These are phyloP conservation scores for Acanthosoma haemorrhoidale DNA, from an alignment of 2,888 invertebrate genomes.

Conservation along the genomic window DNA sequence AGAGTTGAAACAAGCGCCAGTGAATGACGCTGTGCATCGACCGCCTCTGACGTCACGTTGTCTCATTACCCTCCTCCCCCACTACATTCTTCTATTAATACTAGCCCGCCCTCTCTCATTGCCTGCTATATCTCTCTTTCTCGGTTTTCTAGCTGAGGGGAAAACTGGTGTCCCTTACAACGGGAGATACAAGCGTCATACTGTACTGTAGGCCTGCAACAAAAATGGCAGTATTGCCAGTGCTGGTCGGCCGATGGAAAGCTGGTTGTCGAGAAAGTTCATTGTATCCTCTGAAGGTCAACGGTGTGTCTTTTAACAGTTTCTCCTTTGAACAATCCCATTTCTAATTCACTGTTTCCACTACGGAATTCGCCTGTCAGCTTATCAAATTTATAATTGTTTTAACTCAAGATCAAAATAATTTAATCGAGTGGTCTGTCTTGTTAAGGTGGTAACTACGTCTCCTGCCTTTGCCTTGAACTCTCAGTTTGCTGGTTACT, in stretches of 20 bases:
- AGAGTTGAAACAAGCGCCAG: neutral
- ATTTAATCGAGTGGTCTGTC: too few relatives aligned
- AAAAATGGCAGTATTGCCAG: neutral
- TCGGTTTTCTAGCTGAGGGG: neutral
- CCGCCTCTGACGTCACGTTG: slow-evolving; percentile 13
- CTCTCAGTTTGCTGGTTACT: too few relatives aligned
- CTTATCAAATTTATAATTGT: too few relatives aligned
- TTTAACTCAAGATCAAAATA: too few relatives aligned
- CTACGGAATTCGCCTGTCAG: too few relatives aligned
- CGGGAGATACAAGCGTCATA: too few relatives aligned
- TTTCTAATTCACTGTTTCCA: neutral
- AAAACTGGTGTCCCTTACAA: neutral
- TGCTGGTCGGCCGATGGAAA: neutral
- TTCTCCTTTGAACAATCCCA: neutral
- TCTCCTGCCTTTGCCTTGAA: too few relatives aligned
- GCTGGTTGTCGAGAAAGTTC: neutral
- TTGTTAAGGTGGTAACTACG: too few relatives aligned
- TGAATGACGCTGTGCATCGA: slow-evolving; percentile 6
- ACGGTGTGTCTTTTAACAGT: slow-evolving; percentile 1
- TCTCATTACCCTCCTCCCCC: slow-evolving; percentile 10
- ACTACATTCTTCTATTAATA: slow-evolving; percentile 3
- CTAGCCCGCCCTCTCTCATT: slow-evolving; percentile 13
- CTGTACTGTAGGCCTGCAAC: too few relatives aligned
- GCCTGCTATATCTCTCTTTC: neutral
- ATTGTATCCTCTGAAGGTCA: slow-evolving; percentile 1